Conservation (phyloP, 1,140 invertebrate genomes). For the Wiebesia pumilae region DNA sequence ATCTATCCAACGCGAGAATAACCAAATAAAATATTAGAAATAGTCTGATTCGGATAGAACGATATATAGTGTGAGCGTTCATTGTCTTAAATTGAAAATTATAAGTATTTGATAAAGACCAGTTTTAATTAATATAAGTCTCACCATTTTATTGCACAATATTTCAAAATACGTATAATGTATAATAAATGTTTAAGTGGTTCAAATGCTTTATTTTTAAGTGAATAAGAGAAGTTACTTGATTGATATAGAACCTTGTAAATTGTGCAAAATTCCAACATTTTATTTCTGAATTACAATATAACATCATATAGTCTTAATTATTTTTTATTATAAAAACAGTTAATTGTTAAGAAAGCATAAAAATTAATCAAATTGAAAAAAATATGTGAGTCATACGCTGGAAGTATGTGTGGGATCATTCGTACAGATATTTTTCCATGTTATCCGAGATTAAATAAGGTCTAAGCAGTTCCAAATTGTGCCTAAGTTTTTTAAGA, state of each 20-base stretch:
- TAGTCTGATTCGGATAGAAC: neutral
- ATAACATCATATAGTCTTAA: neutral
- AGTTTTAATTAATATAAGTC: neutral
- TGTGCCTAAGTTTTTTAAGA: conserved; percentile 74
- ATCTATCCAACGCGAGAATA: neutral
- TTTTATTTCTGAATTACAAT: neutral
- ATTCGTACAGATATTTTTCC: conserved; percentile 2
- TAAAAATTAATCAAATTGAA: conserved; percentile 24
- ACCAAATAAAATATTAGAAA: neutral
- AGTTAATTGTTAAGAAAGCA: neutral
- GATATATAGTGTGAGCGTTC: neutral
- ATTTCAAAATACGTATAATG: neutral
- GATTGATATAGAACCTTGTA: neutral
- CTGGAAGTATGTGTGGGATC: neutral
- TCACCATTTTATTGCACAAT: too few species aligned
- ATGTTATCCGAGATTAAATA: conserved; percentile 38
- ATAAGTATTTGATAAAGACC: neutral
- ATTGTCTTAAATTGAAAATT: neutral
- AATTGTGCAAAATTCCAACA: neutral
- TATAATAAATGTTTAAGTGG: neutral
- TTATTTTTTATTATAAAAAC: neutral
- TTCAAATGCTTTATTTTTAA: neutral
- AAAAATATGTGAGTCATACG: neutral
- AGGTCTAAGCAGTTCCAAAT: conserved; percentile 75
- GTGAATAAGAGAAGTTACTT: neutral